phyloP scores from a whole-genome alignment of 2,888 invertebrate genomes.

The Megalurothrips usitatus region DNA sequence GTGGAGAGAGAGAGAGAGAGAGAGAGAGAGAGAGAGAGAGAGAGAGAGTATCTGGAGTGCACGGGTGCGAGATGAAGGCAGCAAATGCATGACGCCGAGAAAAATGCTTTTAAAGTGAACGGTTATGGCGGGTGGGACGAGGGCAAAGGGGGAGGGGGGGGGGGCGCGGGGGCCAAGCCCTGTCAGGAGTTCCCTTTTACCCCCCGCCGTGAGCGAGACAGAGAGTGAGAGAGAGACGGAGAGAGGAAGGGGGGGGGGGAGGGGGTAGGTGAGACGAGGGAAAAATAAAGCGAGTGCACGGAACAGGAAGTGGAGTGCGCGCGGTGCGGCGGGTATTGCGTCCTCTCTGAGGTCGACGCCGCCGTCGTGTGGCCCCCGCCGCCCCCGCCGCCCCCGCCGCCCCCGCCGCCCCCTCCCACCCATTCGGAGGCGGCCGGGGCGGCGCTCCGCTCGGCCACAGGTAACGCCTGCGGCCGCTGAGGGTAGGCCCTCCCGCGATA shows the following conservation, averaged over 20 bases:
- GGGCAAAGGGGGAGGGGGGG: neutral
- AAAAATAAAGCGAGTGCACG: neutral
- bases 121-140: neutral
- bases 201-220: too few species aligned
- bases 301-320: neutral
- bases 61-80: slow-evolving; percentile 21
- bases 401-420: too few species aligned
- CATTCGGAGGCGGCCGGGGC: too few species aligned
- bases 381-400: too few species aligned
- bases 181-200: neutral
- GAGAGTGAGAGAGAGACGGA: neutral
- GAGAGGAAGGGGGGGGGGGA: too few species aligned
- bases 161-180: neutral
- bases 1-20: neutral
- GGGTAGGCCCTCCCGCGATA: too few species aligned
- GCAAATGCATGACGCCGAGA: slow-evolving; percentile 19
- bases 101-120: slow-evolving; percentile 24
- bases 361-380: neutral
- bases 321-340: neutral
- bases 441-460: too few species aligned
- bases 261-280: neutral
- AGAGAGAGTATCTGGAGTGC: neutral
- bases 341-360: neutral
- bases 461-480: too few species aligned
- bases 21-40: neutral